These are phyloP conservation scores for Coluber constrictor DNA, from an alignment of 2,797 vertebrate species.

Conservation along the genomic window DNA sequence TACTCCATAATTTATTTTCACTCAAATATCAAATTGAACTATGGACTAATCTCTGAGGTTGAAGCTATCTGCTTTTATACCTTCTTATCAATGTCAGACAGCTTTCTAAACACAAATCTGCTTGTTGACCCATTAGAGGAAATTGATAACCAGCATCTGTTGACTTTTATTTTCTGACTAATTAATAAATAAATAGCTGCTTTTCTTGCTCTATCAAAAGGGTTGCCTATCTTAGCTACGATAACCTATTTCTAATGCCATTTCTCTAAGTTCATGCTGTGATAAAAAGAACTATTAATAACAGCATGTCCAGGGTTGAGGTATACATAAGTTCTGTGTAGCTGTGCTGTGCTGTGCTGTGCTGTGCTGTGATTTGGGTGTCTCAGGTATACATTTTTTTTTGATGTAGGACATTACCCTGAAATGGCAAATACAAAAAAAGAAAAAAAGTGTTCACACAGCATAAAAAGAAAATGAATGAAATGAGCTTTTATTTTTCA, in stretches of 20 bases:
- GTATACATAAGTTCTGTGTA: background rate
- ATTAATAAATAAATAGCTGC: background rate
- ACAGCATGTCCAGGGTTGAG: background rate
- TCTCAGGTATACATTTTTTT: background rate
- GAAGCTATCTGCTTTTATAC: background rate
- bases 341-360: background rate
- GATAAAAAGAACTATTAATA: background rate
- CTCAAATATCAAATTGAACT: background rate
- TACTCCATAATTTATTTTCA: conserved; percentile 5
- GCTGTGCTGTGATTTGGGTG: background rate
- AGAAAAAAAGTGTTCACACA: background rate
- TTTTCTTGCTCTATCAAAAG: background rate
- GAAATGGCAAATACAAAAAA: background rate
- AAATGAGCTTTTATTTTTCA: background rate
- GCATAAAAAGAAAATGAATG: background rate
- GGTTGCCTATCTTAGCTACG: background rate
- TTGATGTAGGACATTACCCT: background rate
- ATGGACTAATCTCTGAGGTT: background rate
- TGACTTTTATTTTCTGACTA: background rate
- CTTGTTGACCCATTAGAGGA: background rate
- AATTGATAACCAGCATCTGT: background rate
- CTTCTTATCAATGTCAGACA: background rate
- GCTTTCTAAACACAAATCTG: background rate
- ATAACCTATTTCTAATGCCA: background rate
- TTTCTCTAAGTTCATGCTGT: background rate